Evolutionary conservation across 1,140 invertebrate genomes (phyloP), one percentile per base, ranked within the genome.

Genomic region (Diorhabda elongata): DNA sequence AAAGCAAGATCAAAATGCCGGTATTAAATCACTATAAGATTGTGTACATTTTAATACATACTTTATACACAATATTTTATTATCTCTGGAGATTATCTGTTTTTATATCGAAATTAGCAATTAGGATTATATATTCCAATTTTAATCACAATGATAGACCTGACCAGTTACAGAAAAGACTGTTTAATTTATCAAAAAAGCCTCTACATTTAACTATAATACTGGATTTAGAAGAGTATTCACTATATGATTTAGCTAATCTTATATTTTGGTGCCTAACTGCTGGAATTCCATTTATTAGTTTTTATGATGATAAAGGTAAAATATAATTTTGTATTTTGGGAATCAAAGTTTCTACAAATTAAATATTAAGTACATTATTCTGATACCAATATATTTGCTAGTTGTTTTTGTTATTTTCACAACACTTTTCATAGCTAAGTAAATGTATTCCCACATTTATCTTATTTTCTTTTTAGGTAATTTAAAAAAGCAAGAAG

Each of bases 301-400:
- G 87, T 76, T 89, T 91, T 75, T 88, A 90, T 78, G 89, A 91
- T 81, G 80, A 85, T 75, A 85, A 85, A 83, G 89, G 90, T 90
- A 68, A 58, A n/a, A 26, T 52, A 26, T 26, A 26, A 26, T 26
- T 26, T 26, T 26, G 26, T 26, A 26, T 26, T 26, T 26, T 26
- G 26, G 26, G 1, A 26, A 26, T 26, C 26, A 26, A 26, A 26
- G 26, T 26, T 26, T 26, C 26, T 26, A 26, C 26, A 26, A 26
- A 26, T 26, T 26, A 26, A 26, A 26, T 26, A 26, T 26, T 26
- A 26, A 26, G 26, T 26, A 26, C 26, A 26, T 26, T 26, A 26
- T 26, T 26, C 26, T 26, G 26, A 26, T 26, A 26, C 26, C 26
- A 26, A 26, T 26, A 26, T 26, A 26, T 26, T 26, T 26, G 26